These are phyloP conservation scores for Catocala fraxini DNA, from an alignment of 2,888 invertebrate genomes.

Conservation along the genomic window DNA sequence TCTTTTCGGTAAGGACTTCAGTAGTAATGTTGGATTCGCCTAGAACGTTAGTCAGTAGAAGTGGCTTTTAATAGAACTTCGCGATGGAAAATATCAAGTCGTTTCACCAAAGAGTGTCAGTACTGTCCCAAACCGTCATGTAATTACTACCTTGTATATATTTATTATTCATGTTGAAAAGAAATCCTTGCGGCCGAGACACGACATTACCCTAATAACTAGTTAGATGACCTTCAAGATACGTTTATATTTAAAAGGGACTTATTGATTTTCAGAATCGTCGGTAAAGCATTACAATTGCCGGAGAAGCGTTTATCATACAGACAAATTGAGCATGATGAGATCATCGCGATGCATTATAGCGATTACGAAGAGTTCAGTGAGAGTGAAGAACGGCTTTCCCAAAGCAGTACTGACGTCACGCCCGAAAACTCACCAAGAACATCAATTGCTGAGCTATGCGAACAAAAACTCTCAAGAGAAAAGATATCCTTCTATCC, in stretches of 20 bases:
- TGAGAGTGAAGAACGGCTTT: conserved; percentile 79
- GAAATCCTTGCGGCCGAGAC: conserved; percentile 16
- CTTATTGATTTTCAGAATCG: conserved; percentile 69
- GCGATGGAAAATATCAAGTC: conserved; percentile 15
- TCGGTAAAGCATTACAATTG: conserved; percentile 73
- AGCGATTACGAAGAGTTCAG: conserved; percentile 79
- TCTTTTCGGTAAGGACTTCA: conserved; percentile 3
- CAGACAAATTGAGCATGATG: conserved; percentile 78
- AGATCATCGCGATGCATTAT: conserved; percentile 81
- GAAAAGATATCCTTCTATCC: conserved; percentile 67
- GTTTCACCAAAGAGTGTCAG: conserved; percentile 17
- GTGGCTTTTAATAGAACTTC: neutral
- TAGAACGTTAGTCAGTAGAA: conserved; percentile 7
- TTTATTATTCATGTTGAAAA: conserved; percentile 23
- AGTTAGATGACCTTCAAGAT: conserved; percentile 38
- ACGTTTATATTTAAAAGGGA: conserved; percentile 24
- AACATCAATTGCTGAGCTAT: conserved; percentile 59
- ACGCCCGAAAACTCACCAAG: conserved; percentile 82
- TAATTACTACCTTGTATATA: conserved; percentile 17
- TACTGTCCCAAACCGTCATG: conserved; percentile 19
- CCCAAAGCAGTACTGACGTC: conserved; percentile 80
- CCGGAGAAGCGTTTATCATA: conserved; percentile 70
- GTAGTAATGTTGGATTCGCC: conserved; percentile 4
- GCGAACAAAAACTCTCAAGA: conserved; percentile 63
- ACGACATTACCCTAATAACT: conserved; percentile 21